phyloP scores from a whole-genome alignment of 92 coral and sea anemone genomes.

The Phenganax subtilis region DNA sequence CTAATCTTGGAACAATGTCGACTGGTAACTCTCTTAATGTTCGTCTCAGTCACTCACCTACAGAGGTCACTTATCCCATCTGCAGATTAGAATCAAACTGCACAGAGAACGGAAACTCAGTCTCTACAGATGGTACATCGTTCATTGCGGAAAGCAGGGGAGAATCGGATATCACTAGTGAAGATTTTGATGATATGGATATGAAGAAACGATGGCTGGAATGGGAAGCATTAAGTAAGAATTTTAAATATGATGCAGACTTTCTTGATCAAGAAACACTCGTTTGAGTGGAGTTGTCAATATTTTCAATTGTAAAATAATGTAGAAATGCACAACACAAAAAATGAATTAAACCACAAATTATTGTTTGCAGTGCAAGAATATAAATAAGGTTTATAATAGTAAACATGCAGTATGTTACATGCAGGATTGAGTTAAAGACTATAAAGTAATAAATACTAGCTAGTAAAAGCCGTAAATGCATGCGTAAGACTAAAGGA shows the following conservation, averaged over 20 bases:
- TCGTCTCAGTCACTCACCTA: conserved; percentile 24
- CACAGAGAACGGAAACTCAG: background rate
- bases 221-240: conserved; percentile 36
- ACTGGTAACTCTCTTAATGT: conserved; percentile 28
- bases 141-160: conserved; percentile 32
- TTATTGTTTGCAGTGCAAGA: background rate
- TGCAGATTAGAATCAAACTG: background rate
- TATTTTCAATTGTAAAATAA: background rate
- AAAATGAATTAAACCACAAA: background rate
- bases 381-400: background rate
- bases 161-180: conserved; percentile 28
- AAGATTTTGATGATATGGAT: conserved; percentile 32
- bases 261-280: conserved; percentile 39
- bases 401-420: too few species aligned
- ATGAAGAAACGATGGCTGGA: conserved; percentile 36
- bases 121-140: conserved; percentile 24
- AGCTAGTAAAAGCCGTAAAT: too few species aligned
- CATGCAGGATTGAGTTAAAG: too few species aligned
- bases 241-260: conserved; percentile 10
- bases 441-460: too few species aligned
- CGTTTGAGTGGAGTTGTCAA: background rate
- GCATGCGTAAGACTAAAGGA: too few species aligned
- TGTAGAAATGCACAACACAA: background rate
- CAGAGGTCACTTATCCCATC: background rate
- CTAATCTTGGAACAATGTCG: conserved; percentile 2